Evolutionary conservation across 2,797 vertebrate species (phyloP), one percentile per base, ranked within the genome.

Genomic region (Poecilia picta): DNA sequence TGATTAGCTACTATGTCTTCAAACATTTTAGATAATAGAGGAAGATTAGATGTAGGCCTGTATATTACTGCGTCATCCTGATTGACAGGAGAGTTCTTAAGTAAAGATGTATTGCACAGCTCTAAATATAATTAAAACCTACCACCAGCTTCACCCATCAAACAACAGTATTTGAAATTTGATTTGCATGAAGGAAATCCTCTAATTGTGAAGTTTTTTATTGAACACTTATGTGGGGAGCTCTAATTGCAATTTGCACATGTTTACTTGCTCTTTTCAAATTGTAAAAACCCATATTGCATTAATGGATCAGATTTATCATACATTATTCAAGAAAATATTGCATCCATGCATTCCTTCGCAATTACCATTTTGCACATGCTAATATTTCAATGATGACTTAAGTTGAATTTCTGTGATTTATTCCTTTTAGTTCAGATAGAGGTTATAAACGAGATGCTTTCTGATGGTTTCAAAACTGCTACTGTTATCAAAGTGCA

Each of bases 381-480:
- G 66, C 66, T 43, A 20, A 43, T 39, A 45, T 70, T 25, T 25
- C 15, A 70, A n/a, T 45, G 5, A 25, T 25, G 11, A 25, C 8
- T n/a, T 25, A 12, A 13, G 11, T 6, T n/a, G 2, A 41, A 70
- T n/a, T 25, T 41, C 4, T 11, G 4, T 74, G 16, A 82, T 83
- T 75, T 71, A 80, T 91, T 78, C 72, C 80, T 72, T 75, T 79
- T 66, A 20, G 71, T 78, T 83, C 47, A 49, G 72, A 10, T 33
- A 51, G 20, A 20, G 18, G 31, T 12, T 15, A 7, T 23, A 23
- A 11, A 53, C 31, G 0, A 36, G 4, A 31, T 11, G 20, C 13
- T 39, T 74, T 70, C 64, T 33, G 59, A 18, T 62, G 11, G 5
- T 62, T 62, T 62, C 57, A 64, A 64, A 41, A 41, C 20, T 41